Percentiles rank a stretch among this genome's conserved stretches.
Evolutionary conservation across 2,113 vertebrate genomes (phyloP).

Genomic region (Aix galericulata): DNA sequence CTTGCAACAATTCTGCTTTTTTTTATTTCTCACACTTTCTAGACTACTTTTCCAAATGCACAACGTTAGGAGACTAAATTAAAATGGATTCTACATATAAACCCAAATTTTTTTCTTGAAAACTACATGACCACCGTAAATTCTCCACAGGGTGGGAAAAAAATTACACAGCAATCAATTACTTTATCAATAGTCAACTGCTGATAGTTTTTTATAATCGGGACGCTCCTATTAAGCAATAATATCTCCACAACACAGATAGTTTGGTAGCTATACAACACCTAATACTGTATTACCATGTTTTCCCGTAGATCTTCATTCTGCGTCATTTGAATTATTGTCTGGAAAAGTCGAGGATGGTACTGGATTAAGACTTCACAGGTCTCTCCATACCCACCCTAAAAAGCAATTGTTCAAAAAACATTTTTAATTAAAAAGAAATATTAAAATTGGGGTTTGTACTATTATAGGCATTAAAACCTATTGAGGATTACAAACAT

Average conservation of each 20-base stretch:
- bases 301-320: slow-evolving; percentile 94
- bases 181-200: not conserved
- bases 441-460: not conserved
- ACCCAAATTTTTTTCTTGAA: not conserved
- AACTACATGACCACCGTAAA: not conserved
- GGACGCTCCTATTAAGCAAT: not conserved
- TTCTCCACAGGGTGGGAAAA: not conserved
- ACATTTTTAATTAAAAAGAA: not conserved
- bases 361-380: slow-evolving; percentile 97
- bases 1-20: not conserved
- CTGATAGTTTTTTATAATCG: not conserved
- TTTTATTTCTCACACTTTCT: not conserved
- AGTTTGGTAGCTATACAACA: not conserved
- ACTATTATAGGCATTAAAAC: not conserved
- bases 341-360: slow-evolving; percentile 92
- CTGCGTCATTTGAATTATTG: slow-evolving; percentile 97
- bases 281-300: slow-evolving; percentile 81
- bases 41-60: not conserved
- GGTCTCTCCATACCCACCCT: slow-evolving; percentile 98
- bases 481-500: not conserved
- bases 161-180: not conserved
- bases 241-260: not conserved
- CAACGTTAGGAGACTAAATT: not conserved
- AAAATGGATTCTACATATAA: not conserved
- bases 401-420: slow-evolving; percentile 32